Conservation (phyloP, 1,140 invertebrate genomes). For the Hylyphantes graminicola region DNA sequence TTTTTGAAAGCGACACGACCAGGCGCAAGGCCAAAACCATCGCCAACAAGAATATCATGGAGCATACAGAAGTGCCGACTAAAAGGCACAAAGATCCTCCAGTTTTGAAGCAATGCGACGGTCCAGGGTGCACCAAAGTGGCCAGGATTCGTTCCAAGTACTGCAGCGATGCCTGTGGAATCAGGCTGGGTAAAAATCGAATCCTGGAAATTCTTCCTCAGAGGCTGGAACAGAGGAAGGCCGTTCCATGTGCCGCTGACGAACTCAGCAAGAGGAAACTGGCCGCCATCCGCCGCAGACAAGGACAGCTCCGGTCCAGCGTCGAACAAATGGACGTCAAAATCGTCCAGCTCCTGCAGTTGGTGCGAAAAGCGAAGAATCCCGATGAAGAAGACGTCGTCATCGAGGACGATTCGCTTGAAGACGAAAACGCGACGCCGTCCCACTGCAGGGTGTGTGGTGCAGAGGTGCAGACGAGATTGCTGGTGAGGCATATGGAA, state of each 20-base stretch:
- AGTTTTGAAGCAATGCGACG: constrained; percentile 81
- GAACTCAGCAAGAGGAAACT: constrained; percentile 84
- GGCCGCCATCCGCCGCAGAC: constrained; percentile 84
- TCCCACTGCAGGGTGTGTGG: constrained; percentile 29
- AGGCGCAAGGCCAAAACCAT: constrained; percentile 16
- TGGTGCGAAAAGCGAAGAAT: background rate
- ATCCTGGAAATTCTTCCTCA: constrained; percentile 81
- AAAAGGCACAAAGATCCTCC: constrained; percentile 7
- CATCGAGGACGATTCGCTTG: background rate
- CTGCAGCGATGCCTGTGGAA: constrained; percentile 92
- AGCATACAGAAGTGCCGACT: background rate
- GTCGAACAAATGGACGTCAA: constrained; percentile 81
- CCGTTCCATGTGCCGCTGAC: constrained; percentile 87
- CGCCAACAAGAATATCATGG: constrained; percentile 16
- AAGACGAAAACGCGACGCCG: background rate
- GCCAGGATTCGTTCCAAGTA: constrained; percentile 92
- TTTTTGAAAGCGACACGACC: constrained; percentile 1
- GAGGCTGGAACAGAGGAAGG: constrained; percentile 91
- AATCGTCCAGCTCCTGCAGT: constrained; percentile 76
- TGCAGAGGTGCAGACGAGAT: background rate
- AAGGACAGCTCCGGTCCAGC: constrained; percentile 66
- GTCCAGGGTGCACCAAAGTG: constrained; percentile 83
- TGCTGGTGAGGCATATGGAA: constrained; percentile 17
- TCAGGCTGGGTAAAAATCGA: constrained; percentile 83
- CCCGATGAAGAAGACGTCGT: background rate